Evolutionary conservation across 2,888 invertebrate species (phyloP), one percentile per base, ranked within the genome.

Genomic region (Cacoxenus indagator): DNA sequence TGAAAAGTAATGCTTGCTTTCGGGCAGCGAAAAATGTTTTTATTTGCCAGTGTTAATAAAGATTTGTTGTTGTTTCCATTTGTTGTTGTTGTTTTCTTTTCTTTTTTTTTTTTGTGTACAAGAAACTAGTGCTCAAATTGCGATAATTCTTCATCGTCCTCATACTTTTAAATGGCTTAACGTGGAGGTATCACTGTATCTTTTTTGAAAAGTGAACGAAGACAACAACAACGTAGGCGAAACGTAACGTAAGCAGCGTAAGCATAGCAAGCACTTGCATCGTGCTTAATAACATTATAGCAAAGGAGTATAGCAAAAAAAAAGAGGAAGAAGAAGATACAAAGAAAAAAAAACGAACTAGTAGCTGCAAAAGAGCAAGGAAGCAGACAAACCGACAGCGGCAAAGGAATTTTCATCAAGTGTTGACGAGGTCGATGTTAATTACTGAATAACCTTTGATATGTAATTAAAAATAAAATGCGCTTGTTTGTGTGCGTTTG

Each of bases 361-460:
- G n/a, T n/a, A 37, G 37, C 14, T 37, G 5, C 37, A 37, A 37
- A 37, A 14, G 14, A 37, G 37, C n/a, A n/a, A n/a, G 22, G 11
- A 9, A 4, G 22, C 19, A 22, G 22, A 51, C 6, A 22, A 51
- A 19, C 70, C 68, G 70, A 73, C 72, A 72, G 72, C 64, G 17
- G 45, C 19, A 29, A 54, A 22, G 46, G 46, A 51, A 45, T 64
- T 46, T 55, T 64, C 51, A 54, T 51, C 55, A 54, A 66, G 54
- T 54, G 55, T 24, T 57, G 69, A 65, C 48, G 74, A 64, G 69
- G 72, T 69, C 69, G 73, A 70, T 73, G 75, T 77, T 77, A 77
- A 77, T 77, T 77, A 76, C 76, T 76, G 77, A 76, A 76, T 75
- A 76, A 75, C 73, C 70, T 73, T 75, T 75, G 73, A 70, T 73